A percentile compares a stretch with the other conserved stretches of the same genome.
phyloP scores from a whole-genome alignment of 2,888 invertebrate genomes.

The Drosophila tripunctata region DNA sequence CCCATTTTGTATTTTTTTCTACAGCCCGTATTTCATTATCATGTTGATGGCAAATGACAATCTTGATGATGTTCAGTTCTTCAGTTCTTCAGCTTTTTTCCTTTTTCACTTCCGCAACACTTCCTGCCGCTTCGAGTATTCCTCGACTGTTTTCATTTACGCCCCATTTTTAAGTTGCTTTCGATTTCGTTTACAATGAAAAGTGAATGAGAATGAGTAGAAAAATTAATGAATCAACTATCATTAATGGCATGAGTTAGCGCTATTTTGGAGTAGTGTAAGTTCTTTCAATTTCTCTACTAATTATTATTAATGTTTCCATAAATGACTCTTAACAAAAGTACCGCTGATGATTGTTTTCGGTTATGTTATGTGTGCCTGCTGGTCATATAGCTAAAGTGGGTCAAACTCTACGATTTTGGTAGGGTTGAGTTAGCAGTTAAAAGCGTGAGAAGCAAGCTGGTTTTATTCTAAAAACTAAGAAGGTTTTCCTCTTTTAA shows the following conservation, averaged over 20 bases:
- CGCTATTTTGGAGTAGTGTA: neutral
- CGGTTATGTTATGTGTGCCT: neutral
- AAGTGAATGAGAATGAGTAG: neutral
- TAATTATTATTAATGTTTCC: conserved; percentile 74
- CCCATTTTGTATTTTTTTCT: conserved; percentile 45
- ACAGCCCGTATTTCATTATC: conserved; percentile 19
- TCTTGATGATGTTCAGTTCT: conserved; percentile 4
- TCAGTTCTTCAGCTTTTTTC: conserved; percentile 3
- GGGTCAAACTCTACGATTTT: neutral
- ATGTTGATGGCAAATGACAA: conserved; percentile 4
- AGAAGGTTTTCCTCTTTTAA: neutral
- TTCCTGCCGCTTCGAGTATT: conserved; percentile 44
- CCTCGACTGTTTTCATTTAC: conserved; percentile 21
- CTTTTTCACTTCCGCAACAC: conserved; percentile 36
- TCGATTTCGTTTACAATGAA: conserved; percentile 33
- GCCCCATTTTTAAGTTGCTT: conserved; percentile 40
- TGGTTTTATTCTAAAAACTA: neutral
- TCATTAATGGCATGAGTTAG: conserved; percentile 46
- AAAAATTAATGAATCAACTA: conserved; percentile 30
- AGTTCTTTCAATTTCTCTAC: conserved; percentile 33
- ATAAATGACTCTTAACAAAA: conserved; percentile 39
- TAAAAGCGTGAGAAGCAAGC: neutral
- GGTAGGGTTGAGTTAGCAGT: neutral
- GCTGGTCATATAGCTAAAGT: conserved; percentile 3
- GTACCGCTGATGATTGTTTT: conserved; percentile 18